phyloP scores from a whole-genome alignment of 2,113 vertebrate species.

The Gymnorhina tibicen region DNA sequence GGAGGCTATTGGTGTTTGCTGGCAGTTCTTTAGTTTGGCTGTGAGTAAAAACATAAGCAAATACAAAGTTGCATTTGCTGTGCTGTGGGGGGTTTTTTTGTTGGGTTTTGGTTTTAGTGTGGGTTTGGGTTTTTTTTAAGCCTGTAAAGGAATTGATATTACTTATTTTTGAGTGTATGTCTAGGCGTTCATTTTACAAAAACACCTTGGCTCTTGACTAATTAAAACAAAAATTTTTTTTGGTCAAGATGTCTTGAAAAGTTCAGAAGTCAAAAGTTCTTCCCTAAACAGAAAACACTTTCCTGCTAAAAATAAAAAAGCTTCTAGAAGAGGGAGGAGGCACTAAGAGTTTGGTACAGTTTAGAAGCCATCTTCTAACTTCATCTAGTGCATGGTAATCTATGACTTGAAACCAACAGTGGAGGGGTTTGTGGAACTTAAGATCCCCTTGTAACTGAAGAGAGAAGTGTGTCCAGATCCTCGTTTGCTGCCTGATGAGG shows the following conservation, averaged over 20 bases:
- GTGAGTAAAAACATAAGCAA: background rate
- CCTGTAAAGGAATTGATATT: background rate
- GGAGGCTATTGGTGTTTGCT: rapidly evolving
- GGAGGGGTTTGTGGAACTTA: background rate
- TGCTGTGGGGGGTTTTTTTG: background rate
- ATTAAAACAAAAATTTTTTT: background rate
- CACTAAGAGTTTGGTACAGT: background rate
- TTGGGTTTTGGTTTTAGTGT: background rate
- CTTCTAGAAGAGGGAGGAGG: background rate
- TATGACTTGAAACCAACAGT: background rate
- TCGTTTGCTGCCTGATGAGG: background rate
- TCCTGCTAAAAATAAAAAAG: background rate
- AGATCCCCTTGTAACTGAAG: background rate
- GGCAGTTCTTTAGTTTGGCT: background rate
- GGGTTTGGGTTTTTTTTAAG: background rate
- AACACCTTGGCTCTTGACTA: background rate
- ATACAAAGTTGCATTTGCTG: background rate
- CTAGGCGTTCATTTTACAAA: background rate
- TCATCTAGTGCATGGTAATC: background rate
- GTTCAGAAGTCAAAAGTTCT: background rate
- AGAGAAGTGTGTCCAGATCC: background rate
- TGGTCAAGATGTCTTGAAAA: background rate
- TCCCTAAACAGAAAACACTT: background rate
- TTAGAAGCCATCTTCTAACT: background rate
- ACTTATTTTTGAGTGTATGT: background rate